A percentile compares a stretch with the other conserved stretches of the same genome.
These are phyloP conservation scores for Diorhabda carinulata DNA, from an alignment of 1,140 invertebrate species.

Conservation along the genomic window DNA sequence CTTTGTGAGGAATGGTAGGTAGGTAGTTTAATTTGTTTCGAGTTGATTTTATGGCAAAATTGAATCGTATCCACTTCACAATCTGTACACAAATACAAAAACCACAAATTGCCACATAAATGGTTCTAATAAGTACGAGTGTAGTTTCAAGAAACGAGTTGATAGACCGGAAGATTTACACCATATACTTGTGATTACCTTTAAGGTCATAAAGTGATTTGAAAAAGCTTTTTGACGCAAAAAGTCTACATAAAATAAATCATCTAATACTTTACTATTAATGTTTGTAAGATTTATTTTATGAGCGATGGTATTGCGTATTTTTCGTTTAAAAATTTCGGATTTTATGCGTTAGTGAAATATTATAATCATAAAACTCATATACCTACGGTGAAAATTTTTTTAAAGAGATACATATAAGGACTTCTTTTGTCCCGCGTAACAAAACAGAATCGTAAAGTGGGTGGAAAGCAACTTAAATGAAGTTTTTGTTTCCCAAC, in stretches of 20 bases:
- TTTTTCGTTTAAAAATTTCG: slow-evolving; percentile 9
- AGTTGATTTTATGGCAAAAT: too few relatives aligned
- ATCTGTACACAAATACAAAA: too few relatives aligned
- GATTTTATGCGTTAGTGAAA: slow-evolving; percentile 19
- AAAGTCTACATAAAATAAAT: slow-evolving; percentile 32
- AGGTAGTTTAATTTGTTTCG: too few relatives aligned
- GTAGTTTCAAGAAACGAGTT: not conserved
- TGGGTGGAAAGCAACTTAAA: not conserved
- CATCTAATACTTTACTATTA: slow-evolving; percentile 29
- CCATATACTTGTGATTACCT: not conserved
- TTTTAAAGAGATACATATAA: not conserved
- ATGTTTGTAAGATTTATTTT: slow-evolving; percentile 30
- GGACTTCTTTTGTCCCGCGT: not conserved
- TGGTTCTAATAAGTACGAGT: not conserved
- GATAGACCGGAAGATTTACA: not conserved
- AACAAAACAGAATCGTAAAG: slow-evolving; percentile 2
- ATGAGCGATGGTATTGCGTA: slow-evolving; percentile 4
- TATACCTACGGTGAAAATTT: not conserved
- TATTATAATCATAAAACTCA: slow-evolving; percentile 16
- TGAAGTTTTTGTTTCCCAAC: not conserved
- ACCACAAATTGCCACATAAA: too few relatives aligned
- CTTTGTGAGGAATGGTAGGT: too few relatives aligned
- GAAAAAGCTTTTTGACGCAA: not conserved
- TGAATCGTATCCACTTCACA: too few relatives aligned
- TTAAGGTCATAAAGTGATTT: not conserved